These are phyloP conservation scores for Epinotia brunnichana DNA, from an alignment of 2,888 invertebrate genomes.

Conservation along the genomic window DNA sequence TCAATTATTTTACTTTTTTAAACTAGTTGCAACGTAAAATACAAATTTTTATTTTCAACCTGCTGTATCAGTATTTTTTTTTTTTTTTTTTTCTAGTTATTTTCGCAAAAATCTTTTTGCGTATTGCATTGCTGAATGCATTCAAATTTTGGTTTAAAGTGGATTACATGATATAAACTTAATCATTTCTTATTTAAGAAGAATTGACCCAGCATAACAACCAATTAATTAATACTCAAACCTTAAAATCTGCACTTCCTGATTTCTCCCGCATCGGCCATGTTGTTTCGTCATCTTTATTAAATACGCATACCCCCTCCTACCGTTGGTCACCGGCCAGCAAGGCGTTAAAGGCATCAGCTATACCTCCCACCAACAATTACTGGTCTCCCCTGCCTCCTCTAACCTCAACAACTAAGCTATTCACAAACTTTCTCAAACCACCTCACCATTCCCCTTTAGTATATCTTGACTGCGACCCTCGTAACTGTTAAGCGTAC, in stretches of 20 bases:
- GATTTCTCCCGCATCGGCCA: conserved; percentile 68
- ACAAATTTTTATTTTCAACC: neutral
- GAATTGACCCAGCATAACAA: neutral
- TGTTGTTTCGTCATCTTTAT: conserved; percentile 79
- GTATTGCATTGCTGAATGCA: no score
- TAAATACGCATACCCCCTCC: conserved; percentile 82
- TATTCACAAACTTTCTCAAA: neutral
- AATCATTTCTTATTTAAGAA: no score
- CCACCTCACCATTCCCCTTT: neutral
- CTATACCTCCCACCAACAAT: conserved; percentile 71
- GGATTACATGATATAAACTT: no score
- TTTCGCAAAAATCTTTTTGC: no score
- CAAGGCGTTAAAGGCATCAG: conserved; percentile 83
- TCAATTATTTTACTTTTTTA: neutral
- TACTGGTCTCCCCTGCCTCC: conserved; percentile 62
- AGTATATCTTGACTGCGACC: neutral
- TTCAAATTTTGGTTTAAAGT: no score
- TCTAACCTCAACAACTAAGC: conserved; percentile 43
- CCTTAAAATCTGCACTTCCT: conserved; percentile 51
- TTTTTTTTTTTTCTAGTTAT: neutral
- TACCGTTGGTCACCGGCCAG: conserved; percentile 81
- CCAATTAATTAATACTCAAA: conserved; percentile 4
- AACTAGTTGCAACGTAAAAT: neutral
- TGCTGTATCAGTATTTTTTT: neutral
- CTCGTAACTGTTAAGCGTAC: neutral